These are phyloP conservation scores for Corvus hawaiiensis DNA, from an alignment of 2,113 vertebrate species.

Conservation along the genomic window DNA sequence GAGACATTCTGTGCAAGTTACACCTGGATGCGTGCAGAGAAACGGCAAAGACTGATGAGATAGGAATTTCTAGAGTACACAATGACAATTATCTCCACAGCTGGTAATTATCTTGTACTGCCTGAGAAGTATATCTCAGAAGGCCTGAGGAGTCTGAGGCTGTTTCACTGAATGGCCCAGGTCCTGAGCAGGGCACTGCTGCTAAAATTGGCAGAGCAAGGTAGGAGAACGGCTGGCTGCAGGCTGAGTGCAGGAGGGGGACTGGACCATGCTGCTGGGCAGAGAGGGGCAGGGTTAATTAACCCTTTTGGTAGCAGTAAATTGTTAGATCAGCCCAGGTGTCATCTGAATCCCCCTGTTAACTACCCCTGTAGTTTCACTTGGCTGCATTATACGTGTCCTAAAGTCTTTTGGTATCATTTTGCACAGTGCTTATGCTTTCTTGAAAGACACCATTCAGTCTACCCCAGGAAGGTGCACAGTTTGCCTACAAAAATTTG, in stretches of 20 bases:
- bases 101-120: neutral
- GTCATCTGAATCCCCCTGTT: neutral
- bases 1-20: neutral
- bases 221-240: neutral
- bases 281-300: neutral
- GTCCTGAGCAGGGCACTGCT: neutral
- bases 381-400: neutral
- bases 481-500: neutral
- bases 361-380: neutral
- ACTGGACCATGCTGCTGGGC: neutral
- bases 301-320: neutral
- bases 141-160: neutral
- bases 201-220: neutral
- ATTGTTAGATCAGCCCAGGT: neutral
- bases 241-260: neutral
- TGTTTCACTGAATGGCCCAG: neutral
- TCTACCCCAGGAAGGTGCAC: neutral
- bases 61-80: accelerated
- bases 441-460: neutral
- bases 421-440: neutral
- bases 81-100: neutral
- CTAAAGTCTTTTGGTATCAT: neutral
- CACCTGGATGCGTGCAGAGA: neutral
- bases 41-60: neutral
- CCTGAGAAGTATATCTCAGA: neutral